Conservation (phyloP, 2,888 invertebrate genomes). For the Thera britannica region DNA sequence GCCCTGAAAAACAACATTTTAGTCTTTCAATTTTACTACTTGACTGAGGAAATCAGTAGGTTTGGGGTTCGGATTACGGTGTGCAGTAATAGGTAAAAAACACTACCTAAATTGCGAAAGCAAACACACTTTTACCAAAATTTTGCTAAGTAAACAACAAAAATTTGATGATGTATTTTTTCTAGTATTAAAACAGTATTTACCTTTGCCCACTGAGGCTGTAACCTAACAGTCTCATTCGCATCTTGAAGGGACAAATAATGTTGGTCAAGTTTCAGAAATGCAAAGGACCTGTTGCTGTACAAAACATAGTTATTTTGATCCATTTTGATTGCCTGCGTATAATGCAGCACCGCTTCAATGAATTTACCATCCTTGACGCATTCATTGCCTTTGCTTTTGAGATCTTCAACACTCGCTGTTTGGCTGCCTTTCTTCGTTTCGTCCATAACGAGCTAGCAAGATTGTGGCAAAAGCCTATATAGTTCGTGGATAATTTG, state of each 20-base stretch:
- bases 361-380: conserved; percentile 89
- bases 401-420: conserved; percentile 84
- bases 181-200: not conserved
- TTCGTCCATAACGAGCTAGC: conserved; percentile 60
- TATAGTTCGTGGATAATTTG: not conserved
- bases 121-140: too few relatives aligned
- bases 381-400: conserved; percentile 90
- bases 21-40: not conserved
- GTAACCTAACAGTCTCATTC: conserved; percentile 88
- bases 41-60: not conserved
- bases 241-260: conserved; percentile 92
- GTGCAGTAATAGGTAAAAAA: too few relatives aligned
- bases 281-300: conserved; percentile 92
- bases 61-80: too few relatives aligned
- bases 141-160: too few relatives aligned
- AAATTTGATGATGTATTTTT: too few relatives aligned
- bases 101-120: too few relatives aligned
- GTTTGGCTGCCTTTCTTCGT: conserved; percentile 61
- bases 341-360: conserved; percentile 92
- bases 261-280: conserved; percentile 90
- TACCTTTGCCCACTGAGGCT: conserved; percentile 92
- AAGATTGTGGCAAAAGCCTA: not conserved
- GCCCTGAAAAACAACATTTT: conserved; percentile 74
- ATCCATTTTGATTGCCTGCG: conserved; percentile 90
- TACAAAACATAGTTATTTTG: conserved; percentile 88